phyloP scores from a whole-genome alignment of 1,140 invertebrate species.

The Metopolophium dirhodum region DNA sequence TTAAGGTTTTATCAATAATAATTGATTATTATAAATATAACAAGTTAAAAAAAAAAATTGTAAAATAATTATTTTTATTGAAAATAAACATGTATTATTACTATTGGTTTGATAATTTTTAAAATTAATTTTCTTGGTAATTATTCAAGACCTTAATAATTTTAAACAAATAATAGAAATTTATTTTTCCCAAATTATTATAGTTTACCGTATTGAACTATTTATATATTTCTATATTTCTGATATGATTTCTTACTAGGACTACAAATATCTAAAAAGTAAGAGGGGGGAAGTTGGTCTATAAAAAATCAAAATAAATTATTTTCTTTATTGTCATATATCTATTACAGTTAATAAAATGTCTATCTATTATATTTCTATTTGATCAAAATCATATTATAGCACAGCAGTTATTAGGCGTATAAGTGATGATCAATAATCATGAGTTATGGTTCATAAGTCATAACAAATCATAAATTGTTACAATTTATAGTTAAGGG shows the following conservation, averaged over 20 bases:
- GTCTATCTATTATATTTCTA: too few species aligned
- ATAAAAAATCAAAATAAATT: too few species aligned
- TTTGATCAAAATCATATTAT: too few species aligned
- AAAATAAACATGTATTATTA: neutral
- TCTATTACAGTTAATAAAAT: too few species aligned
- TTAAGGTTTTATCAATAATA: slow-evolving; percentile 74
- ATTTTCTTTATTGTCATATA: too few species aligned
- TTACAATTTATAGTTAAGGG: too few species aligned
- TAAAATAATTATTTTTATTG: slow-evolving; percentile 26
- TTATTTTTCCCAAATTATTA: neutral
- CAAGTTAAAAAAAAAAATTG: slow-evolving; percentile 32
- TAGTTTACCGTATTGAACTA: neutral
- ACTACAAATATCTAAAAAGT: neutral
- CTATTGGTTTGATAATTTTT: neutral
- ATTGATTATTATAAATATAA: slow-evolving; percentile 67
- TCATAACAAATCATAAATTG: too few species aligned
- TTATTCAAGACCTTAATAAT: neutral
- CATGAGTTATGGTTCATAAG: too few species aligned
- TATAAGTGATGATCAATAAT: too few species aligned
- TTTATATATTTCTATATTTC: too few species aligned
- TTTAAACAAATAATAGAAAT: neutral
- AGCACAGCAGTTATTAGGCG: too few species aligned
- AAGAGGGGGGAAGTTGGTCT: neutral
- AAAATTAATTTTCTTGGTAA: neutral
- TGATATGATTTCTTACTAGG: too few species aligned